These are phyloP conservation scores for Peribatodes rhomboidaria DNA, from an alignment of 2,888 invertebrate genomes.

Conservation along the genomic window DNA sequence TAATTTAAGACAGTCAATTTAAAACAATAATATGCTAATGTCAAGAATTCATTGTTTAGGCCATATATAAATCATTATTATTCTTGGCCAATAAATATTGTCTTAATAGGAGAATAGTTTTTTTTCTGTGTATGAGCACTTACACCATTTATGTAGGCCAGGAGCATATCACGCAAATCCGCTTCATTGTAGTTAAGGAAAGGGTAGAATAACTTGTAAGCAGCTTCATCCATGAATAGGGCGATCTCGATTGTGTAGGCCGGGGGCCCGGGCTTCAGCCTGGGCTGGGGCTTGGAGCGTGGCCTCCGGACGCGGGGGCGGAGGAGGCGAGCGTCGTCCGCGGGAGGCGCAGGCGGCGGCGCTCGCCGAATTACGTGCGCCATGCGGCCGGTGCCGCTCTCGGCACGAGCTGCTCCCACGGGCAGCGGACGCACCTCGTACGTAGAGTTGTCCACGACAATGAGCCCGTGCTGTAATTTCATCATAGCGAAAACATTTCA, in stretches of 20 bases:
- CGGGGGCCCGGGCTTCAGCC: slow-evolving; percentile 61
- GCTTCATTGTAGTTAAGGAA: slow-evolving; percentile 89
- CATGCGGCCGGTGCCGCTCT: slow-evolving; percentile 68
- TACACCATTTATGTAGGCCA: slow-evolving; percentile 92
- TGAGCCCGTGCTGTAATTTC: slow-evolving; percentile 87
- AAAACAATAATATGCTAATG: too few relatives aligned
- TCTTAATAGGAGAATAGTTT: too few relatives aligned
- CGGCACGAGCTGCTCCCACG: slow-evolving; percentile 68
- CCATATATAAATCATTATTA: too few relatives aligned
- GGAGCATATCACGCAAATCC: slow-evolving; percentile 90
- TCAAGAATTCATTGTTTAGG: too few relatives aligned
- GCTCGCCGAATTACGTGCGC: slow-evolving; percentile 88
- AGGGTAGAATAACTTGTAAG: slow-evolving; percentile 90
- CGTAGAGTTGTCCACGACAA: slow-evolving; percentile 89
- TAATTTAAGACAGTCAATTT: too few relatives aligned
- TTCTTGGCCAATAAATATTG: too few relatives aligned
- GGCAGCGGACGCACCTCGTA: slow-evolving; percentile 90
- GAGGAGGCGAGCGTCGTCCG: slow-evolving; percentile 76
- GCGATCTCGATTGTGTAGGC: slow-evolving; percentile 90
- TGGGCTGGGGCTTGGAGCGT: slow-evolving; percentile 54
- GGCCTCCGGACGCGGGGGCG: slow-evolving; percentile 67
- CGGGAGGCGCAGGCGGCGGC: slow-evolving; percentile 72
- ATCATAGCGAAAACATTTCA: neutral
- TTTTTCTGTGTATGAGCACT: too few relatives aligned
- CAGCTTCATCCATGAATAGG: slow-evolving; percentile 91